phyloP scores from a whole-genome alignment of 23 tunicate species.

The Diplosoma virens region DNA sequence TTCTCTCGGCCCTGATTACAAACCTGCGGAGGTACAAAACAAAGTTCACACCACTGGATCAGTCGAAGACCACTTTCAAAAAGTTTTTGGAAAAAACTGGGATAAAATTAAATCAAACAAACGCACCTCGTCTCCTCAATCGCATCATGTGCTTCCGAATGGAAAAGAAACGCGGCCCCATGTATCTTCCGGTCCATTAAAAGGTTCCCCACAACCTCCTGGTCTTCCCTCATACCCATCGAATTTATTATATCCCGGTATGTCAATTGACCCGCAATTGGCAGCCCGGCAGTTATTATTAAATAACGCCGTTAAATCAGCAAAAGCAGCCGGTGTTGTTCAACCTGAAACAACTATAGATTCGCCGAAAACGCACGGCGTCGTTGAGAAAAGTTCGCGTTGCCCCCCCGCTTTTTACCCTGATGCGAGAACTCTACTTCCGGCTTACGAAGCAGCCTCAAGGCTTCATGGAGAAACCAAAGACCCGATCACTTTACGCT shows the following conservation, averaged over 20 bases:
- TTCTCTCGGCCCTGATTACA: slow-evolving; percentile 54
- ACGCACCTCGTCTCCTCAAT: slow-evolving; percentile 6
- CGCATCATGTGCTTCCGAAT: neutral
- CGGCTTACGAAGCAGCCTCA: slow-evolving; percentile 1
- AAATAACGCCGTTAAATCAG: too few relatives aligned
- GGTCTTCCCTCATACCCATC: neutral
- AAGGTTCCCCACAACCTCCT: too few relatives aligned
- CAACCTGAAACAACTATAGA: neutral
- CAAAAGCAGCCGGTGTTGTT: neutral
- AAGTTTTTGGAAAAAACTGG: slow-evolving; percentile 70
- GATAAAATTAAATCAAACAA: slow-evolving; percentile 21
- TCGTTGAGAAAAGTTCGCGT: neutral
- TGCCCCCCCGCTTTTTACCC: neutral
- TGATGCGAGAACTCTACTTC: neutral
- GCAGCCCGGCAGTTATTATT: too few relatives aligned
- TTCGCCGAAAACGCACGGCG: neutral
- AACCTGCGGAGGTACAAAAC: slow-evolving; percentile 20
- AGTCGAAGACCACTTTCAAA: slow-evolving; percentile 79
- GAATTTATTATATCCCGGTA: too few relatives aligned
- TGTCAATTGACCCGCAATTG: too few relatives aligned
- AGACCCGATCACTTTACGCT: neutral
- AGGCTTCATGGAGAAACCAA: neutral
- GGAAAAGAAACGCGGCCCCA: neutral
- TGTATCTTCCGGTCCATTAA: neutral
- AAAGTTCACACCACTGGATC: slow-evolving; percentile 57